phyloP scores from a whole-genome alignment of 2,888 invertebrate species.

The Halocaridina rubra region DNA sequence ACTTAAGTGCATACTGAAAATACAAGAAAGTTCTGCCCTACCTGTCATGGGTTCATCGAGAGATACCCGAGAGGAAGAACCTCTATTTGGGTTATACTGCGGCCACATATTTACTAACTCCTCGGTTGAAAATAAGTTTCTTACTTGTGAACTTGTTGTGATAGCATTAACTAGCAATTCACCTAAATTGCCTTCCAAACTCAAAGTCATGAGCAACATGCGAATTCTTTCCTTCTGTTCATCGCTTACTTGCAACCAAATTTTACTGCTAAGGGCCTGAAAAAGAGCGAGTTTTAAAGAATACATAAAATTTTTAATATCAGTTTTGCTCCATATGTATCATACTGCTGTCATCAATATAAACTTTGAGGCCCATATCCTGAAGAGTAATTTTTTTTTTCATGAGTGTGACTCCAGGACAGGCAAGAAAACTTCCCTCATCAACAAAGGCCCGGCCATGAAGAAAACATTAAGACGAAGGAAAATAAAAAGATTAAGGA shows the following conservation, averaged over 20 bases:
- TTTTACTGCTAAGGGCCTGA: constrained; percentile 41
- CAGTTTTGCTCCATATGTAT: too few species aligned
- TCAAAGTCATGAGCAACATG: constrained; percentile 48
- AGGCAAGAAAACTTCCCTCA: too few species aligned
- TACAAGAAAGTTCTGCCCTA: too few species aligned
- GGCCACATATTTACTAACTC: constrained; percentile 58
- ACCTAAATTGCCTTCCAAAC: constrained; percentile 30
- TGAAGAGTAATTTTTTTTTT: too few species aligned
- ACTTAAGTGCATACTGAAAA: too few species aligned
- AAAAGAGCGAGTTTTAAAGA: neutral
- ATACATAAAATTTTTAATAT: too few species aligned
- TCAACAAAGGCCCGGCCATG: too few species aligned
- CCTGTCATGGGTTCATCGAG: neutral
- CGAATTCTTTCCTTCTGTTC: constrained; percentile 41
- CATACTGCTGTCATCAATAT: too few species aligned
- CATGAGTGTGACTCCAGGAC: too few species aligned
- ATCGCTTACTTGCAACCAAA: constrained; percentile 31
- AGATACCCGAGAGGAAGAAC: neutral
- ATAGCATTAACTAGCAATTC: constrained; percentile 48
- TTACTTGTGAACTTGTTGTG: constrained; percentile 31
- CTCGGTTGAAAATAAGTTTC: constrained; percentile 45
- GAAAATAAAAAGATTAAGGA: too few species aligned
- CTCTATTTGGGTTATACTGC: constrained; percentile 15
- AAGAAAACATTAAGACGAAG: too few species aligned
- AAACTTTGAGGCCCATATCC: too few species aligned